Conservation (phyloP, 1,140 invertebrate genomes). For the Gryon sp. region DNA sequence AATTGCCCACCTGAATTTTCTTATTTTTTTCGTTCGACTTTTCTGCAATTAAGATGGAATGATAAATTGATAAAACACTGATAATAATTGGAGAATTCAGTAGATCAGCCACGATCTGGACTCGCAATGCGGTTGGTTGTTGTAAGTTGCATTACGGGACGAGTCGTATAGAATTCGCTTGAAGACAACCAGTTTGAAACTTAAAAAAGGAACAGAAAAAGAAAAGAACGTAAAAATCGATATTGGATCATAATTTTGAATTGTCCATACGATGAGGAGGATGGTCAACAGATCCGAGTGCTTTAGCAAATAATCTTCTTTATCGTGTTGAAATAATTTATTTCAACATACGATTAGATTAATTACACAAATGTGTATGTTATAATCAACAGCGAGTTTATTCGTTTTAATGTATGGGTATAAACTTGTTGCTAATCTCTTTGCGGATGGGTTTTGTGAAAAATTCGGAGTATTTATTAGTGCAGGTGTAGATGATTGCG, state of each 20-base stretch:
- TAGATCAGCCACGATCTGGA: slow-evolving; percentile 21
- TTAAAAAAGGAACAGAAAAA: no score
- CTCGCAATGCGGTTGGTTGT: slow-evolving; percentile 15
- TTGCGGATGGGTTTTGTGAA: background rate
- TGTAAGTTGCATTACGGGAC: slow-evolving; percentile 23
- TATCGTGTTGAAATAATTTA: slow-evolving; percentile 43
- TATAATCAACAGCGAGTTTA: slow-evolving; percentile 21
- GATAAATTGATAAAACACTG: slow-evolving; percentile 36
- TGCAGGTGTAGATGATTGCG: no score
- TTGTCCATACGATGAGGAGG: slow-evolving; percentile 1
- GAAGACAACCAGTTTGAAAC: slow-evolving; percentile 31
- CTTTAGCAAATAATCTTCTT: slow-evolving; percentile 6
- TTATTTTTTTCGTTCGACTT: no score
- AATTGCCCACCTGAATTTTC: no score
- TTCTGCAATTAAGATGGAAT: slow-evolving; percentile 33
- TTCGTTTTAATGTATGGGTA: background rate
- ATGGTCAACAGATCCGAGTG: background rate
- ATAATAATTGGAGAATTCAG: slow-evolving; percentile 39
- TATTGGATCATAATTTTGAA: slow-evolving; percentile 26
- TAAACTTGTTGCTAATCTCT: slow-evolving; percentile 20
- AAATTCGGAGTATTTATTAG: slow-evolving; percentile 3
- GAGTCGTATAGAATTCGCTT: slow-evolving; percentile 36
- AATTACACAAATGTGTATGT: slow-evolving; percentile 26
- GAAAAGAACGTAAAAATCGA: no score
- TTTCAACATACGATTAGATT: slow-evolving; percentile 23